Evolutionary conservation across 2,888 invertebrate genomes (phyloP), one percentile per base, ranked within the genome.

Genomic region (Eupithecia dodoneata): DNA sequence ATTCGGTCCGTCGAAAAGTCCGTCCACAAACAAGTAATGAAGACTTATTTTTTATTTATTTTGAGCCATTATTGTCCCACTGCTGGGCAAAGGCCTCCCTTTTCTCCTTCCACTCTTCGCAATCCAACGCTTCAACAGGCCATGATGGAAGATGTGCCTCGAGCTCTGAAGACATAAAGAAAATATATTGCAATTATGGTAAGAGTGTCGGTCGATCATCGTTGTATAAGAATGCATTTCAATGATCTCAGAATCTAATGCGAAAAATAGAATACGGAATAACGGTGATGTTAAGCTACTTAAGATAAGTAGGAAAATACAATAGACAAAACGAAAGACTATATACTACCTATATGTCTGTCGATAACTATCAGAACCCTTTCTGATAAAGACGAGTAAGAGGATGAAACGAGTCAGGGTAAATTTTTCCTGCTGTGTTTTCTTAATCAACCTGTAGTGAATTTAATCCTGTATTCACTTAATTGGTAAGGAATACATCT

Each of bases 201-300:
- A 59, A 59, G 47, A 47, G 2, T 2, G 3, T 5, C 7, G 45
- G 59, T 59, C 59, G 59, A 2, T 30, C 10, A 15, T 42, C 15
- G 7, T 18, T 42, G 42, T 66, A 66, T 41, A 13, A 41, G 41
- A 41, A 41, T 66, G 41, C 41, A 66, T 66, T 66, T 66, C 66
- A 42, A 66, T 42, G 66, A 66, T 66, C 42, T 66, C 66, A 42
- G 66, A 66, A 66, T 66, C 10, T 63, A 18, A 63, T 63, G 63
- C 63, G 63, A 63, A 59, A 18, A 63, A 63, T 63, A 63, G 63
- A 30, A 30, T 63, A 63, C 30, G 9, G 18, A 59, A 18, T 18
- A 30, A 63, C 18, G 30, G 63, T 12, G 4, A 10, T 63, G 63
- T 63, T 63, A 63, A 10, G 30, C 63, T 63, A 30, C 30, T 12